A percentile compares a stretch with the other conserved stretches of the same genome.
Conservation (phyloP, 2,113 vertebrate genomes). For the Ahaetulla prasina region DNA sequence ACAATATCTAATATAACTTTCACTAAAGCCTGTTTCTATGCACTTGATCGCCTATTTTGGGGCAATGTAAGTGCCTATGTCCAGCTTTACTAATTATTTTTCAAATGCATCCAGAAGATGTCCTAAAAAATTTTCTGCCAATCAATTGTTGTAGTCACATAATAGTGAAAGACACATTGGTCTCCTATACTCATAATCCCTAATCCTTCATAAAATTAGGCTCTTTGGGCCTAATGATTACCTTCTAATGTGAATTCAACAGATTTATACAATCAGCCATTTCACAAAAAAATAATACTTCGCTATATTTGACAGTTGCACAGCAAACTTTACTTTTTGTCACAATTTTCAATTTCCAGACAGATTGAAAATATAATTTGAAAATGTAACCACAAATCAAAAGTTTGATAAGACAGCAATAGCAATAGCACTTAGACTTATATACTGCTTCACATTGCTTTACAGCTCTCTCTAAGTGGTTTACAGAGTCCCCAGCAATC, state of each 20-base stretch:
- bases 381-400: background rate
- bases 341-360: background rate
- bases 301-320: background rate
- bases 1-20: background rate
- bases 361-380: background rate
- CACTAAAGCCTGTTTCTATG: background rate
- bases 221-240: background rate
- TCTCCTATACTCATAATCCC: background rate
- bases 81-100: background rate
- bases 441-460: too few species aligned
- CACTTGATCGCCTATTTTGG: background rate
- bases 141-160: background rate
- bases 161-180: background rate
- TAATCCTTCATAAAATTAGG: background rate
- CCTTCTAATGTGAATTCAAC: background rate
- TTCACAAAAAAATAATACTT: background rate
- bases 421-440: too few species aligned
- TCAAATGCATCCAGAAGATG: background rate
- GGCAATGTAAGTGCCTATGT: background rate
- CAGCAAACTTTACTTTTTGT: background rate
- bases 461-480: too few species aligned
- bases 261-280: background rate
- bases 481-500: too few species aligned
- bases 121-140: background rate
- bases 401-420: background rate